Evolutionary conservation across 2,888 invertebrate genomes (phyloP), one percentile per base, ranked within the genome.

Genomic region (Exephanes ischioxanthus): DNA sequence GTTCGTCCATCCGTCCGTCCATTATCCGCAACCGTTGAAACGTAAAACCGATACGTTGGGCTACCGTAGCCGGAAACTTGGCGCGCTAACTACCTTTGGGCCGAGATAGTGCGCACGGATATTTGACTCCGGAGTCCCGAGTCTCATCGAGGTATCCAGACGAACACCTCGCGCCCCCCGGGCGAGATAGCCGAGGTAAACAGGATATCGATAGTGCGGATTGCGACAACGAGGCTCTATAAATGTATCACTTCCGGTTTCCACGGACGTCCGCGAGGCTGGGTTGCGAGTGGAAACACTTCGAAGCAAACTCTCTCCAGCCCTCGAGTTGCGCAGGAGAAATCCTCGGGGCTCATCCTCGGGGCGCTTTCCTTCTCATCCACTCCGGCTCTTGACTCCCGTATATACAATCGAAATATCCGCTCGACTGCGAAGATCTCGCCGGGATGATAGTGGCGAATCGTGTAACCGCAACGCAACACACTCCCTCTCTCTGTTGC

Each of bases 361-460:
- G 6, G 6, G 19, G 53, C 30, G 9, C 41, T n/a, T 22, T 45
- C 45, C 37, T 26, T 37, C 22, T 22, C 61, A 11, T 16, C 55
- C 26, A n/a, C 58, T 41, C 16, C 51, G 51, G 71, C 26, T 22
- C 68, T 58, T 1, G 37, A 48, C 33, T 45, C 19, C 26, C 9
- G 58, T 80, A 63, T 73, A 77, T 33, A 71, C 71, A 76, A 82
- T 83, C 66, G 71, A 77, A 80, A 72, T 76, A 66, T 66, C 78
- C 77, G 48, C 63, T 33, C 72, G 66, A 53, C 16, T 11, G 19
- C 45, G 58, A 80, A 76, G 78, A 81, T 58, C n/a, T 41, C 22
- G 70, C 33, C 30, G 22, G 33, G 22, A 55, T 67, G 83, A 83
- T 83, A 86, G 86, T 83, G 87, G 77, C 82, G 77, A 87, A 84